Conservation (phyloP, 2,113 vertebrate species). For the Mungos mungo region DNA sequence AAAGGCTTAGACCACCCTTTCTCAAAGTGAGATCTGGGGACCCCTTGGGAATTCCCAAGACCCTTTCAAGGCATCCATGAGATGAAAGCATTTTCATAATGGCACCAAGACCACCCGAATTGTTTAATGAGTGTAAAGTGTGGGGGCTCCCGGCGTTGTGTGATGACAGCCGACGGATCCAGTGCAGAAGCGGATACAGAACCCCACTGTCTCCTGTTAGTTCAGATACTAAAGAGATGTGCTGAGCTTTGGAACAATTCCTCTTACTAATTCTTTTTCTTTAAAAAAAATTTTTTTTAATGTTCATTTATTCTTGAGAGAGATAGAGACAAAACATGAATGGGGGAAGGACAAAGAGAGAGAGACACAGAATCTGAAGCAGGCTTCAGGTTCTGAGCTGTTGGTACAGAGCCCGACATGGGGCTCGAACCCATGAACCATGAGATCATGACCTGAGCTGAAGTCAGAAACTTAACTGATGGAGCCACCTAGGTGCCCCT, state of each 20-base stretch:
- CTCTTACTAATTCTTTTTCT: neutral
- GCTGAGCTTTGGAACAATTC: neutral
- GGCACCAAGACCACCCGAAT: neutral
- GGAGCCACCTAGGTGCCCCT: neutral
- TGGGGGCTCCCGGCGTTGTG: neutral
- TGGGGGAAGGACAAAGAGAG: too few relatives aligned
- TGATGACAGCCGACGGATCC: neutral
- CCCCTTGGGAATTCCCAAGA: neutral
- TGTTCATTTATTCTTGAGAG: too few relatives aligned
- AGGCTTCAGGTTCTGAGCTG: neutral
- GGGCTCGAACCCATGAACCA: neutral
- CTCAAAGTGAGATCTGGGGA: neutral
- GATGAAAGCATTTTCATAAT: neutral
- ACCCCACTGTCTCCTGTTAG: neutral
- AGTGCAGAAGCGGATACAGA: neutral
- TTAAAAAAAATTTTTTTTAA: too few relatives aligned
- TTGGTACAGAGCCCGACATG: rapidly evolving
- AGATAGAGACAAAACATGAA: neutral
- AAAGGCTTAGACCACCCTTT: neutral
- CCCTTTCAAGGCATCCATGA: neutral
- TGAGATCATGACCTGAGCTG: neutral
- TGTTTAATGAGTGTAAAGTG: neutral
- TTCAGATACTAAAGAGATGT: neutral
- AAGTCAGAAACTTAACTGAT: neutral
- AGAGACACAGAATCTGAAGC: neutral